phyloP scores from a whole-genome alignment of 2,888 invertebrate species.

The Rhamnusium bicolor region DNA sequence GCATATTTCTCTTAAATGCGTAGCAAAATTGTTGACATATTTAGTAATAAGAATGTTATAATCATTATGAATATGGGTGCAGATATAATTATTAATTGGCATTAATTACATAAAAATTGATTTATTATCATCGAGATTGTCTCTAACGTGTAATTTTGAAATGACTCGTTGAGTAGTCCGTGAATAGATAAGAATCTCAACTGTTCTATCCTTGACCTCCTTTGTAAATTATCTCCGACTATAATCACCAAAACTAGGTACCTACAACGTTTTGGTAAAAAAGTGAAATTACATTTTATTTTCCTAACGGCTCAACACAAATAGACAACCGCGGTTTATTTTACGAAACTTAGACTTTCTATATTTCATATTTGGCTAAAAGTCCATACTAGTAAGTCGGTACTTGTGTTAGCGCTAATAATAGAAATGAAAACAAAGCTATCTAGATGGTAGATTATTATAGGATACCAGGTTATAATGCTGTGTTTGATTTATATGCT shows the following conservation, averaged over 20 bases:
- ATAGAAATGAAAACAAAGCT: slow-evolving; percentile 54
- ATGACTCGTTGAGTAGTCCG: neutral
- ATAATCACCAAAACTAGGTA: neutral
- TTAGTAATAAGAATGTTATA: neutral
- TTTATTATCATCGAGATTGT: neutral
- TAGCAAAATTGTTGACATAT: too few species aligned
- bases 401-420: slow-evolving; percentile 51
- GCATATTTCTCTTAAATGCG: too few species aligned
- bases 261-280: neutral
- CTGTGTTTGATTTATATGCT: slow-evolving; percentile 56
- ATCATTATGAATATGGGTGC: neutral
- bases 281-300: neutral
- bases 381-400: slow-evolving; percentile 6
- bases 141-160: neutral
- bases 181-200: neutral
- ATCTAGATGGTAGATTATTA: slow-evolving; percentile 54
- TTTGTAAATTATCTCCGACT: neutral
- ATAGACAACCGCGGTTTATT: neutral
- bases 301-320: neutral
- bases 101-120: neutral
- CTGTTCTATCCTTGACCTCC: slow-evolving; percentile 1
- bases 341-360: slow-evolving; percentile 1
- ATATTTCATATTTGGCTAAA: slow-evolving; percentile 31
- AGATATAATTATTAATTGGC: neutral
- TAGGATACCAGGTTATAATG: slow-evolving; percentile 52